Evolutionary conservation across 2,113 vertebrate species (phyloP).

Genomic region (Phaethon lepturus): DNA sequence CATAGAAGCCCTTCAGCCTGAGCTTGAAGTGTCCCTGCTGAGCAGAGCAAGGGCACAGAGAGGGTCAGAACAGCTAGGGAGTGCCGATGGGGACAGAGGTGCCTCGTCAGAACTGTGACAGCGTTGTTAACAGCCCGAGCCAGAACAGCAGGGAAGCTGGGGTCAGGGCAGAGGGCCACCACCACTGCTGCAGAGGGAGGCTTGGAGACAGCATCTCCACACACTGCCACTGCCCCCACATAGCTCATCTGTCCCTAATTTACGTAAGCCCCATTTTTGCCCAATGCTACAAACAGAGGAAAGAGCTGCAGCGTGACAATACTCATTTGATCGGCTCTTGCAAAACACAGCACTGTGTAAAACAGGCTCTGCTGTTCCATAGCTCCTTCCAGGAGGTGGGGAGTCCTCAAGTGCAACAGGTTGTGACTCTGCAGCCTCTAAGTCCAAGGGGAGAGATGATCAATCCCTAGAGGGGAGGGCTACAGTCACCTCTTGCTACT

Average conservation of each 20-base stretch:
- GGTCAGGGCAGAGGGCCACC: not conserved
- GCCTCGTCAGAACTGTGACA: not conserved
- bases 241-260: not conserved
- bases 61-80: not conserved
- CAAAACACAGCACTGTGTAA: not conserved
- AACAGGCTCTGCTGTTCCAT: rapidly evolving
- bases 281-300: not conserved
- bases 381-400: not conserved
- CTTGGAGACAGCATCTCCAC: not conserved
- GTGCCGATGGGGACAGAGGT: not conserved
- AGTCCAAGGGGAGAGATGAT: not conserved
- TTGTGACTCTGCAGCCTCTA: not conserved
- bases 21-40: not conserved
- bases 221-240: rapidly evolving
- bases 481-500: not conserved
- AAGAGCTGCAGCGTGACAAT: not conserved
- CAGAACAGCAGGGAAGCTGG: not conserved
- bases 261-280: not conserved
- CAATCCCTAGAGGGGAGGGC: not conserved
- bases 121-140: not conserved
- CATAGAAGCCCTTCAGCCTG: not conserved
- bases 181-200: rapidly evolving
- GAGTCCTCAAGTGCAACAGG: not conserved
- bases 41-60: not conserved
- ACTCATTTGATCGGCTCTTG: not conserved